Conservation (phyloP, 2,797 vertebrate species). For the Myotis planiceps region DNA sequence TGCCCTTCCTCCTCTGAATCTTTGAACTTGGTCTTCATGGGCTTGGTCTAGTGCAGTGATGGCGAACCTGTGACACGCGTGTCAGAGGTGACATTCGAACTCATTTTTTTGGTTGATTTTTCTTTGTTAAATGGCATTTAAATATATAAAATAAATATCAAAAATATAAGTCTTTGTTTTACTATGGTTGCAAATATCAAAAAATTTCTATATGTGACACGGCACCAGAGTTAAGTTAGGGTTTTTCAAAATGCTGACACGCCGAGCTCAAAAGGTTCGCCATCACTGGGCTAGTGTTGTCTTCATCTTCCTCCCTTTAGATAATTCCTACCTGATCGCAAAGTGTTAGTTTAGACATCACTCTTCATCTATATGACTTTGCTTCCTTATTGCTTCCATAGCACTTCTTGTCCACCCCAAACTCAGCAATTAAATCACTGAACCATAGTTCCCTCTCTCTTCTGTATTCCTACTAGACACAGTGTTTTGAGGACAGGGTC, state of each 20-base stretch:
- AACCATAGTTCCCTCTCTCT: background rate
- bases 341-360: background rate
- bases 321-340: background rate
- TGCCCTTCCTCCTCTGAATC: background rate
- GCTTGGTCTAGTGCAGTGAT: too few species aligned
- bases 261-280: too few species aligned
- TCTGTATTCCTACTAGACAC: background rate
- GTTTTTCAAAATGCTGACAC: too few species aligned
- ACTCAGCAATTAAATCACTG: background rate
- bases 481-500: background rate
- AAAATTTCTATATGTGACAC: too few species aligned
- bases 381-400: background rate
- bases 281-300: background rate
- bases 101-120: too few species aligned
- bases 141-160: too few species aligned
- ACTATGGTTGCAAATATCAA: too few species aligned
- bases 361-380: background rate
- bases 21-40: background rate
- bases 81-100: too few species aligned
- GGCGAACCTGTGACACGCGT: too few species aligned
- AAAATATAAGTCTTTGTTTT: too few species aligned
- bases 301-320: background rate
- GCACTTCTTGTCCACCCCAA: accelerated
- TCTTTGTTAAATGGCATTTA: too few species aligned
- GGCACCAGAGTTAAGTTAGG: too few species aligned